Evolutionary conservation across 2,888 invertebrate species (phyloP), one percentile per base, ranked within the genome.

Genomic region (Tinea semifulvella): DNA sequence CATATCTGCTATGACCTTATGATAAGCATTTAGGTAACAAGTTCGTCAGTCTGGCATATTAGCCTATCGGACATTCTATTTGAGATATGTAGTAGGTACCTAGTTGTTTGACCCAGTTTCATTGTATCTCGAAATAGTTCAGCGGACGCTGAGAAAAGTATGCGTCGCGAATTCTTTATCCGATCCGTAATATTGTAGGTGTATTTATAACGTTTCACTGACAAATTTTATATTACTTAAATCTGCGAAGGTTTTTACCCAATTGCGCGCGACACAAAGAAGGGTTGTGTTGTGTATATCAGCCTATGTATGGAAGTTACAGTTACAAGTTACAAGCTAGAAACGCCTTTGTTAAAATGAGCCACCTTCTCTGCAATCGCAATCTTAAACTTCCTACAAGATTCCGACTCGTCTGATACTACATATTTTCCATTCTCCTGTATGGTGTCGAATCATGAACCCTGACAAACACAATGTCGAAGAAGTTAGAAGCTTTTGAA

Each of bases 51-150:
- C 31, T 31, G 31, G 31, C 31, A 31, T 31, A 31, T 31, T 31
- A 11, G 31, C 31, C 31, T 31, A 31, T 31, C 31, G 13, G 6
- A 31, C n/a, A 31, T 31, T 31, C 27, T 31, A 31, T 31, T 27
- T 27, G 27, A 4, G 27, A 27, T 31, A 31, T 31, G 31, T 13
- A 4, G 13, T n/a, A n/a, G n/a, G n/a, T n/a, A n/a, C n/a, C n/a
- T n/a, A n/a, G n/a, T 22, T 36, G 18, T 36, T 18, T 36, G 36
- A 36, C 36, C 36, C 18, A 36, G 17, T 36, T 36, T 36, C 36
- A 4, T 36, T 36, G 36, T 10, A 18, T n/a, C 18, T 31, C 18
- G 8, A 36, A 18, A 36, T 16, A 14, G 35, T 28, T 28, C n/a
- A 6, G 28, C n/a, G 7, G 28, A 6, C 28, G 11, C n/a, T 36